Base-by-base conservation (phyloP, 2,888 invertebrate genomes). In the Cabera pusaria region DNA sequence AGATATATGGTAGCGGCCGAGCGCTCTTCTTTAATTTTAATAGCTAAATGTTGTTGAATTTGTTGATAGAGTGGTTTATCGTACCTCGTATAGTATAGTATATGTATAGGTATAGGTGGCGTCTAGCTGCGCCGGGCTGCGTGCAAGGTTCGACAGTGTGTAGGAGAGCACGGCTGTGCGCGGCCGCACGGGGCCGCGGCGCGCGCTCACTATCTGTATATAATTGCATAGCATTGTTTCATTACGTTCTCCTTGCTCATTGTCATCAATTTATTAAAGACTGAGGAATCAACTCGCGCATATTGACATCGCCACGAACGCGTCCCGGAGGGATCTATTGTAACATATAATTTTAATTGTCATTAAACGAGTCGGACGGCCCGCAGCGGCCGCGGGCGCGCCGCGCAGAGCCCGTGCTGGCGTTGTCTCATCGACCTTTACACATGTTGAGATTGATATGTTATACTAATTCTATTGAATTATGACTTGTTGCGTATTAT, bases 401-500 rank as follows among this genome's bases (percentile, higher is more conserved):
- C 17, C 20, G 29, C 31, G 32, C 36, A 22, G 26, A 25, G 28
- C 22, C 41, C 73, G 67, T 51, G 59, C 75, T 63, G 74, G 71
- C 80, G 77, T 71, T 68, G 78, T 76, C 79, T 78, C 83, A 77
- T 81, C 83, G 69, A 76, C 81, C 84, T 86, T 82, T 87, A 87
- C 87, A 87, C 87, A 84, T 83, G 87, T 87, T 85, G 86, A 86
- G 79, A 84, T 85, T 86, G 85, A 85, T 84, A 85, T 85, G 86
- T 87, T 86, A 86, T 83, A 83, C 84, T 85, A 86, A 87, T 87
- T 88, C 84, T 86, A 87, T 86, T 85, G 83, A 86, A 86, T 86
- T 86, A 76, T 82, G 71, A 81, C 83, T 87, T 86, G 87, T 86
- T 86, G 85, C 83, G 80, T 85, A 83, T 82, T 83, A 77, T 85